A percentile compares a stretch with the other conserved stretches of the same genome.
phyloP scores from a whole-genome alignment of 2,113 vertebrate species.

The Helogale parvula region DNA sequence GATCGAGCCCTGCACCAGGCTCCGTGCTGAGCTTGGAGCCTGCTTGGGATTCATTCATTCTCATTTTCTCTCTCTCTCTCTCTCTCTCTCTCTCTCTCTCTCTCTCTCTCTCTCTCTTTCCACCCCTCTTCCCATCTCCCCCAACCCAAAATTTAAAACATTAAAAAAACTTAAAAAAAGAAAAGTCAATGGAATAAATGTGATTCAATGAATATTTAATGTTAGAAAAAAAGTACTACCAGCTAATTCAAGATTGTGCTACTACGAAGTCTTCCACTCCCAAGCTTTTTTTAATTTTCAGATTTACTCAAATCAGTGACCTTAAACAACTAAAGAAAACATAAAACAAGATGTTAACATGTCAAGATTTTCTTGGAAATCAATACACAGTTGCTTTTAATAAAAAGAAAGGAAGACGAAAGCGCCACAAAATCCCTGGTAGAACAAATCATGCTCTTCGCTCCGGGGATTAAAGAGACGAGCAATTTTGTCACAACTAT shows the following conservation, averaged over 20 bases:
- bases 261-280: neutral
- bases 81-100: no score
- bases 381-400: constrained; percentile 37
- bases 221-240: neutral
- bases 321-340: constrained; percentile 63
- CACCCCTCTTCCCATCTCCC: no score
- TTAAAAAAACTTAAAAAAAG: no score
- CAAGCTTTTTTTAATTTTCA: neutral
- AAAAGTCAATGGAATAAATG: constrained; percentile 37
- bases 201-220: neutral
- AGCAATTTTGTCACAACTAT: constrained; percentile 49
- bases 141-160: no score
- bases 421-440: constrained; percentile 8
- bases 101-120: no score
- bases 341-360: constrained; percentile 48
- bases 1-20: no score
- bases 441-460: constrained; percentile 53
- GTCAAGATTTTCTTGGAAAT: constrained; percentile 54
- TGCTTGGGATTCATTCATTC: no score
- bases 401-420: constrained; percentile 50
- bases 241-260: neutral
- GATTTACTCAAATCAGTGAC: constrained; percentile 26
- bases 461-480: constrained; percentile 48
- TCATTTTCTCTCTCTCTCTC: no score
- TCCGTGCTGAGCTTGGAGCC: no score